Percentiles rank a stretch among this genome's conserved stretches.
Evolutionary conservation across 2,888 invertebrate species (phyloP).

Genomic region (Lycocerus yunnanus): DNA sequence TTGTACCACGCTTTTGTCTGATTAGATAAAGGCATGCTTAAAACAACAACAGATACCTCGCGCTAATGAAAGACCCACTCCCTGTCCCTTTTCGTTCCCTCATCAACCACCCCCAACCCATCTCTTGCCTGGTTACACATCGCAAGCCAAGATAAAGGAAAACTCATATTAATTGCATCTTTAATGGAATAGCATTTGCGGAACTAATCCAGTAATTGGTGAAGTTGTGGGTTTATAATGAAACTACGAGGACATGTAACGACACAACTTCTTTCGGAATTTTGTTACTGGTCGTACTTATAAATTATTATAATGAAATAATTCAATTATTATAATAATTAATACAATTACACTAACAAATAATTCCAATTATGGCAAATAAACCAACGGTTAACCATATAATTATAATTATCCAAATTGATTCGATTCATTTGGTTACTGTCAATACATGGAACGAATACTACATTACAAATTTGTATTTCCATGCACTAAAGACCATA

Average conservation of each 20-base stretch:
- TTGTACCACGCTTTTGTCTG: constrained; percentile 54
- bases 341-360: background rate
- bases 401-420: background rate
- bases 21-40: constrained; percentile 59
- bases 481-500: background rate
- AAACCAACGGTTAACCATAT: background rate
- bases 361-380: background rate
- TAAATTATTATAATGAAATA: constrained; percentile 19
- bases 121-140: constrained; percentile 50
- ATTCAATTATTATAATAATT: background rate
- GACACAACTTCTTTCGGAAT: constrained; percentile 23
- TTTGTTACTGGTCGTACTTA: constrained; percentile 5
- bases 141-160: constrained; percentile 46
- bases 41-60: constrained; percentile 58
- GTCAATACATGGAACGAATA: background rate
- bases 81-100: constrained; percentile 35
- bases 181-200: constrained; percentile 48
- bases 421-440: background rate
- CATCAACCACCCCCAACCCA: constrained; percentile 39
- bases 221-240: constrained; percentile 42
- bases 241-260: constrained; percentile 40
- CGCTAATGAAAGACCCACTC: constrained; percentile 55
- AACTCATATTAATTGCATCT: constrained; percentile 51
- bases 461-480: background rate
- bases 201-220: constrained; percentile 48